These are phyloP conservation scores for Orthonyx spaldingii DNA, from an alignment of 2,113 vertebrate genomes.

Conservation along the genomic window DNA sequence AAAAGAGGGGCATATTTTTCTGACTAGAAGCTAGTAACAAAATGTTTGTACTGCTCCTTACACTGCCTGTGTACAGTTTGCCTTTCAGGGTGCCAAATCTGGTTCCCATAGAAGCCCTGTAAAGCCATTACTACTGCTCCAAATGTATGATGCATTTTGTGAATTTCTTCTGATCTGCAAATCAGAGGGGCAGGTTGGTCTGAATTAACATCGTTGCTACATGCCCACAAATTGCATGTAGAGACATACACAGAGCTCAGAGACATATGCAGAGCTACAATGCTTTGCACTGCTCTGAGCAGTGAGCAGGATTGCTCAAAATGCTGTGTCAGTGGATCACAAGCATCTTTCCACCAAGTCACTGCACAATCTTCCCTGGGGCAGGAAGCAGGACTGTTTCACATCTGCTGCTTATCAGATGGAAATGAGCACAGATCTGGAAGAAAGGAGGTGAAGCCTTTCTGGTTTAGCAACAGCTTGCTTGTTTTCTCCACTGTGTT, in stretches of 20 bases:
- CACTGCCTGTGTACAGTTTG: not conserved
- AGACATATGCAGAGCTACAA: not conserved
- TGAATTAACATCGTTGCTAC: not conserved
- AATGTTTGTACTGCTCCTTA: not conserved
- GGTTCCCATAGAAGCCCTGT: not conserved
- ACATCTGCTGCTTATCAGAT: conserved; percentile 66
- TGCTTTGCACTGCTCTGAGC: not conserved
- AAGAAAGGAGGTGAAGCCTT: conserved; percentile 51
- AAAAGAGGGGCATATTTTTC: not conserved
- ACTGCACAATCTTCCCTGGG: conserved; percentile 42
- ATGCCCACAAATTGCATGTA: not conserved
- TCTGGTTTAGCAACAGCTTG: conserved; percentile 54
- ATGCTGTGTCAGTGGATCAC: not conserved
- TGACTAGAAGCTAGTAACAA: not conserved
- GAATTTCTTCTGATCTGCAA: not conserved
- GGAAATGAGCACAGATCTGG: conserved; percentile 53
- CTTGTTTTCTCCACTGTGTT: conserved; percentile 15
- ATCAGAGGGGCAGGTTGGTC: not conserved
- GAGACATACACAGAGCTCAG: not conserved
- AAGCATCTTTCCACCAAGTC: not conserved
- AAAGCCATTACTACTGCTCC: not conserved
- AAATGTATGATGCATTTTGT: not conserved
- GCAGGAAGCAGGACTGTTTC: conserved; percentile 40
- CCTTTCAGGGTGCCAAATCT: not conserved
- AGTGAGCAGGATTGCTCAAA: not conserved